Percentiles rank a stretch among this genome's conserved stretches.
Evolutionary conservation across 2,797 vertebrate species (phyloP).

Genomic region (Neosalanx taihuensis): DNA sequence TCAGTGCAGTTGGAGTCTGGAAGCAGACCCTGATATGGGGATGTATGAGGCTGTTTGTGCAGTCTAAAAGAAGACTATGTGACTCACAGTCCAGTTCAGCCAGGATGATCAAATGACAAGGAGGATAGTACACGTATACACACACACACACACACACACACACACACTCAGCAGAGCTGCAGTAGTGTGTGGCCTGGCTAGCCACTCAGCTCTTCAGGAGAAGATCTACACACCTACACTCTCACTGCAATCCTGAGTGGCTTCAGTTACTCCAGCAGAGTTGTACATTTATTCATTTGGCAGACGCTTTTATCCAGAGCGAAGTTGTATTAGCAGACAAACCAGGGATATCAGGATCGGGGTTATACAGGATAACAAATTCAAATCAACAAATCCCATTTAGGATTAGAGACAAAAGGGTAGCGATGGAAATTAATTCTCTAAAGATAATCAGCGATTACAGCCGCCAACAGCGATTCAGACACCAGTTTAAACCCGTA

Average conservation of each 20-base stretch:
- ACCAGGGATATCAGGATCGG: neutral
- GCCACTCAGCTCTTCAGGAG: slow-evolving; percentile 25
- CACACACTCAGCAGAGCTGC: neutral
- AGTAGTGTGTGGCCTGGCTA: neutral
- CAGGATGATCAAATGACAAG: slow-evolving; percentile 53
- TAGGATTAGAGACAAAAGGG: no score
- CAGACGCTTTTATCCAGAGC: no score
- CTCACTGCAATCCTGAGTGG: slow-evolving; percentile 12
- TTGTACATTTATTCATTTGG: no score
- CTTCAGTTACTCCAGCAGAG: slow-evolving; percentile 4
- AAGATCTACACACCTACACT: slow-evolving; percentile 26
- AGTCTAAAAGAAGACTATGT: slow-evolving; percentile 61
- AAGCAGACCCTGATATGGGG: slow-evolving; percentile 53
- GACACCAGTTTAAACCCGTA: no score
- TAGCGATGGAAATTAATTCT: no score
- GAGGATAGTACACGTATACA: slow-evolving; percentile 27
- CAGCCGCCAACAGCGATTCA: no score
- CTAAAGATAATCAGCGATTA: no score
- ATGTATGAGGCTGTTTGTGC: slow-evolving; percentile 37
- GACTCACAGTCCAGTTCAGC: slow-evolving; percentile 48
- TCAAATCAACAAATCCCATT: no score
- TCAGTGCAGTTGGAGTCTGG: slow-evolving; percentile 22
- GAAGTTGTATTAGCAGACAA: neutral
- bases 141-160: slow-evolving; percentile 3
- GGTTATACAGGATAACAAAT: neutral